Percentiles rank a stretch among this genome's conserved stretches.
phyloP scores from a whole-genome alignment of 1,140 invertebrate species.

The Helicoverpa zea region DNA sequence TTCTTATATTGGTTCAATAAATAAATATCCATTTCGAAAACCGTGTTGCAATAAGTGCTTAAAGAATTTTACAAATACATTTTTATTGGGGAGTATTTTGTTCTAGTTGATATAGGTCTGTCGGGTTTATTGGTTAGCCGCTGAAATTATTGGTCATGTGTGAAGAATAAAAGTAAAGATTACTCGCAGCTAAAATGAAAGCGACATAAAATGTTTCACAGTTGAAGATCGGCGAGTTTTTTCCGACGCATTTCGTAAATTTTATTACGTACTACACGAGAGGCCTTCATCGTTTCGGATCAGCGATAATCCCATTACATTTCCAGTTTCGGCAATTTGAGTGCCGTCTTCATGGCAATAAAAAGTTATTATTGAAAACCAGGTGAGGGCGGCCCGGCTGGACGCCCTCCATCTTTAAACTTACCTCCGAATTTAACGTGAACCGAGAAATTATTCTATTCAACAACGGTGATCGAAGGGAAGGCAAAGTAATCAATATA shows the following conservation, averaged over 20 bases:
- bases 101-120: not conserved
- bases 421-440: conserved; percentile 16
- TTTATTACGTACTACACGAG: conserved; percentile 66
- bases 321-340: conserved; percentile 70
- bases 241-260: conserved; percentile 64
- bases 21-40: not conserved
- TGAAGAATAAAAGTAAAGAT: conserved; percentile 11
- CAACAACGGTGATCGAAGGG: not conserved
- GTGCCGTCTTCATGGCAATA: conserved; percentile 62
- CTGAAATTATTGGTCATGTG: not conserved
- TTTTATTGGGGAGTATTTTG: conserved; percentile 10
- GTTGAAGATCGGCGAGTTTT: conserved; percentile 54
- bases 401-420: conserved; percentile 38
- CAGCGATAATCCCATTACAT: conserved; percentile 72
- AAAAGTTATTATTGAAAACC: conserved; percentile 69
- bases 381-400: conserved; percentile 57
- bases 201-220: conserved; percentile 35
- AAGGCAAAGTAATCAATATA: conserved; percentile 23
- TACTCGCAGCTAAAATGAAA: conserved; percentile 36
- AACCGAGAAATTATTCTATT: conserved; percentile 36
- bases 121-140: conserved; percentile 7
- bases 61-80: not conserved
- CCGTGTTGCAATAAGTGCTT: not conserved
- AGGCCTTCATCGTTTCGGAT: conserved; percentile 68
- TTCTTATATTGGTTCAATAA: not conserved